Evolutionary conservation across 2,113 vertebrate genomes (phyloP), one percentile per base, ranked within the genome.

Genomic region (Rutilus rutilus): DNA sequence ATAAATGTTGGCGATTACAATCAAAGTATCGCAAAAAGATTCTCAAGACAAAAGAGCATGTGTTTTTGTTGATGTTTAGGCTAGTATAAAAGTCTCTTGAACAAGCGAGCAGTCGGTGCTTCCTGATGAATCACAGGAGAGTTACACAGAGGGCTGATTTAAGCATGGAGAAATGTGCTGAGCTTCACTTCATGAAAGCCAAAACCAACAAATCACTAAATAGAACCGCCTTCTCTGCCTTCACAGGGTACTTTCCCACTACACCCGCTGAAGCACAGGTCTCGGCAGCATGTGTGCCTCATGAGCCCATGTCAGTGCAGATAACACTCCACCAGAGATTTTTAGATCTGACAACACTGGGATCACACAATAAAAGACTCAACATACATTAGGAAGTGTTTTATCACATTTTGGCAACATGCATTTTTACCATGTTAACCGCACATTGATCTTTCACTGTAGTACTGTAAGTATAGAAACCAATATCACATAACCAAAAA

Each of bases 151-250:
- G 91, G 92, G 91, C 93, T 95, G 94, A 95, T 93, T 95, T 95
- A 93, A 95, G 91, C 93, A 88, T 87, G 57, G 88, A 95, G 94
- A 94, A 94, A 96, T 96, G 96, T 96, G 96, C 97, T 97, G 96
- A 97, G 94, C 94, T 93, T 90, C 92, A 91, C 89, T 93, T 91
- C 95, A 93, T 89, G 62, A 84, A 78, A 94, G 95, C 95, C 96
- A 97, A 94, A 59, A 90, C 89, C 93, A 94, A 95, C 95, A 95
- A 95, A 91, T 90, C 90, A 93, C 92, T 90, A 93, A 95, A 95
- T 91, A 94, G 92, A 94, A 93, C 90, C 89, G 88, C 91, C 57
- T 94, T 91, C 92, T 93, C 92, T 77, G 71, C 62, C 84, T 91
- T 90, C 89, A 91, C 89, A 6, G 89, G 92, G 92, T 93, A 93